phyloP scores from a whole-genome alignment of 2,113 vertebrate species.

The Oryzias curvinotus region DNA sequence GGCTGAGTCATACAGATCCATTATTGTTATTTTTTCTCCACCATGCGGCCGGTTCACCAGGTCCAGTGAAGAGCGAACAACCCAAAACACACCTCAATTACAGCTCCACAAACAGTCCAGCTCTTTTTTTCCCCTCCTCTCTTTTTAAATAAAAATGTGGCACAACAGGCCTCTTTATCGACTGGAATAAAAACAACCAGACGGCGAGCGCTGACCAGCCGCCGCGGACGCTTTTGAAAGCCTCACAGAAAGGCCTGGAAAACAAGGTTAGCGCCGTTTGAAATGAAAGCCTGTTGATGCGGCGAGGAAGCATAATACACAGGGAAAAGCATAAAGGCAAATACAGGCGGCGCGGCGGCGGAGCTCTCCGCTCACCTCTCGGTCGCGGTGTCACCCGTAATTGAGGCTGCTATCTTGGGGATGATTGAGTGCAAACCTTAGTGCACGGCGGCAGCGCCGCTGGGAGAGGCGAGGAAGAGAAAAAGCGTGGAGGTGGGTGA shows the following conservation, averaged over 20 bases:
- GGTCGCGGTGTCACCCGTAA: background rate
- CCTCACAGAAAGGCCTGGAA: slow-evolving; percentile 48
- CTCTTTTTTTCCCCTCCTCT: background rate
- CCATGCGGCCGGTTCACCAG: slow-evolving; percentile 60
- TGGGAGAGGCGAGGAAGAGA: background rate
- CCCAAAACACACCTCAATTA: slow-evolving; percentile 71
- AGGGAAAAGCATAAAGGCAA: slow-evolving; percentile 33
- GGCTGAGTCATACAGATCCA: slow-evolving; percentile 69
- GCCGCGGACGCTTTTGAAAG: slow-evolving; percentile 42
- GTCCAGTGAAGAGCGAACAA: slow-evolving; percentile 63
- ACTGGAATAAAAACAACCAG: slow-evolving; percentile 63
- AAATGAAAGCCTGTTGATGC: slow-evolving; percentile 64
- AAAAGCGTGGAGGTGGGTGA: background rate
- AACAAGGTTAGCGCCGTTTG: slow-evolving; percentile 64
- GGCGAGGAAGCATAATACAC: slow-evolving; percentile 21
- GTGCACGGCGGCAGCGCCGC: background rate
- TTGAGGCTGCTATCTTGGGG: slow-evolving; percentile 8
- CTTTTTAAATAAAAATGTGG: slow-evolving; percentile 34
- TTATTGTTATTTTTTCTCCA: slow-evolving; percentile 56
- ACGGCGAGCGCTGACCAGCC: slow-evolving; percentile 53
- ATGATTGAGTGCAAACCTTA: slow-evolving; percentile 22
- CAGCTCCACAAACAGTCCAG: slow-evolving; percentile 52
- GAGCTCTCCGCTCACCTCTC: slow-evolving; percentile 35
- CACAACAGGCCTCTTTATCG: slow-evolving; percentile 66
- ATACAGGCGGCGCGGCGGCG: slow-evolving; percentile 15